A percentile compares a stretch with the other conserved stretches of the same genome.
These are phyloP conservation scores for Falco punctatus DNA, from an alignment of 2,113 vertebrate species.

Conservation along the genomic window DNA sequence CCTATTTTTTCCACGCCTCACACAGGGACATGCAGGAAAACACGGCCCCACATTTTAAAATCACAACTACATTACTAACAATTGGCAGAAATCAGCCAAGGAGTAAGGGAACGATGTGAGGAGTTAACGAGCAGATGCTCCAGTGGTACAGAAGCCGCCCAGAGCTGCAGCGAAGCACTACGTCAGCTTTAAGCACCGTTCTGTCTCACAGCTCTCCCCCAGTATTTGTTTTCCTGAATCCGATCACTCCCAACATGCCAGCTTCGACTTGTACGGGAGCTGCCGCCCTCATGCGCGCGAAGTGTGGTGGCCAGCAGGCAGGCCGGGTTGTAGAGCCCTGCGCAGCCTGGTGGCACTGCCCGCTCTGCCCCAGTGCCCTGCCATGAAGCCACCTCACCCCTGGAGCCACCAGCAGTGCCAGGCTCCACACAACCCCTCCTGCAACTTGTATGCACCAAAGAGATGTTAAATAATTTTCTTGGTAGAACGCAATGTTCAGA, in stretches of 20 bases:
- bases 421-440: not conserved
- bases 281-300: not conserved
- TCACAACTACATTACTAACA: not conserved
- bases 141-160: not conserved
- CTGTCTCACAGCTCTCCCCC: not conserved
- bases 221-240: not conserved
- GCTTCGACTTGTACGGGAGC: not conserved
- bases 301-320: not conserved
- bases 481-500: not conserved
- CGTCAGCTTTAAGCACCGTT: not conserved
- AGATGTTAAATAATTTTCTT: not conserved
- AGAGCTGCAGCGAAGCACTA: not conserved
- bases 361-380: fast-evolving
- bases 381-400: not conserved
- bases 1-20: not conserved
- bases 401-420: fast-evolving
- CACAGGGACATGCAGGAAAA: fast-evolving
- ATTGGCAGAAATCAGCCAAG: not conserved
- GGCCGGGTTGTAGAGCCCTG: not conserved
- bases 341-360: not conserved
- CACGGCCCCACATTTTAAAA: not conserved
- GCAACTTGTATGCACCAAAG: not conserved
- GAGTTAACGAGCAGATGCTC: not conserved
- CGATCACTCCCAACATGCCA: not conserved
- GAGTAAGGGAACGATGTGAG: not conserved